Evolutionary conservation across 2,888 invertebrate genomes (phyloP), one percentile per base, ranked within the genome.

Genomic region (Synergus japonicus): DNA sequence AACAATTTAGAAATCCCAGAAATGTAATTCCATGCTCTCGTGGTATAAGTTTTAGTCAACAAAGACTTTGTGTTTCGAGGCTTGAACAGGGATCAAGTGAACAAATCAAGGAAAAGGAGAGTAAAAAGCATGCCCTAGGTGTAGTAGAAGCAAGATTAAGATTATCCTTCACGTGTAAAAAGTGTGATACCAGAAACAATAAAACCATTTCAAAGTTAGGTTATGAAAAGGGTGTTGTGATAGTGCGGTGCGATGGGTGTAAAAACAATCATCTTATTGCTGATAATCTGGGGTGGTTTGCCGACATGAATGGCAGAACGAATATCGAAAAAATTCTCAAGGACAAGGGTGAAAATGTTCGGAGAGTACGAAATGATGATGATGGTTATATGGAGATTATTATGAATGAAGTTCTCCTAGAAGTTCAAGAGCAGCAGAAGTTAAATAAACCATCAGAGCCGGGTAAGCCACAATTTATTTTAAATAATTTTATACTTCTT

Each of bases 201-300:
- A 96, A 98, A 91, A 93, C 94, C 13, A 98, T 99, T 83, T 96
- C 98, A 0, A 97, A 97, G 93, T 89, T 94, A 22, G 96, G 97
- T 0, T 98, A 99, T 89, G 93, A 95, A 78, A 95, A 96, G 89
- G 98, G 99, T 15, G 96, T 99, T 13, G 98, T 99, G 0, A 97
- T 99, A 84, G 97, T 98, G 0, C 95, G 94, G 78, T 99, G 99
- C 91, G 95, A 95, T 78, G 96, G 96, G 0, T 99, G 99, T 90
- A 92, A 94, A 67, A 98, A 97, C 90, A 95, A 97, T 91, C 99
- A 99, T 92, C 93, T 99, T 41, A 98, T 99, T 85, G 99, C 99
- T 0, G 99, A 99, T 91, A 98, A 99, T 92, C 93, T 99, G 1
- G 97, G 97, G 83, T 99, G 99, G 99, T 99, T 99, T 91, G 93